Conservation (phyloP, 2,888 invertebrate genomes). For the Ophraella communa region DNA sequence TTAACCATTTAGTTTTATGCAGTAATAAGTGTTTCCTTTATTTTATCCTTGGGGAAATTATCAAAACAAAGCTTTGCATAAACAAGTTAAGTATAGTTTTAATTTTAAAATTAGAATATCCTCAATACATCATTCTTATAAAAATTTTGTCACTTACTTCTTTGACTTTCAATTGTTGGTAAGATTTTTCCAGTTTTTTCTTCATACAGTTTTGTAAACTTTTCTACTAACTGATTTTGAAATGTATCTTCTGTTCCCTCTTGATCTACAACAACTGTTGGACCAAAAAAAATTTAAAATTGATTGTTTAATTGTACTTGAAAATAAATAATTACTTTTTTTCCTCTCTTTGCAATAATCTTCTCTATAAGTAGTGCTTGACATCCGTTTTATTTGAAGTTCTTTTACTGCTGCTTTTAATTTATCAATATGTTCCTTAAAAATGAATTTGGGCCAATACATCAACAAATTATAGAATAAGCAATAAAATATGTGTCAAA, state of each 20-base stretch:
- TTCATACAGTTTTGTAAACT: background rate
- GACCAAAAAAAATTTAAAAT: background rate
- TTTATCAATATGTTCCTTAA: conserved; percentile 1
- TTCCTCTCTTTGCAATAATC: conserved; percentile 10
- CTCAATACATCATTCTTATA: too few relatives aligned
- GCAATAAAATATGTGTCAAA: too few relatives aligned
- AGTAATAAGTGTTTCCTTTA: too few relatives aligned
- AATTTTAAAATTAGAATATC: too few relatives aligned
- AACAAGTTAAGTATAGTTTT: too few relatives aligned
- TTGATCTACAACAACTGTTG: background rate
- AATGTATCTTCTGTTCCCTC: background rate
- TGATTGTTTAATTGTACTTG: background rate
- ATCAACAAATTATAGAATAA: background rate
- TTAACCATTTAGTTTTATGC: too few relatives aligned
- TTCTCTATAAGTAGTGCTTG: background rate
- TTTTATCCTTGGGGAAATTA: too few relatives aligned
- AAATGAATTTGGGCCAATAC: background rate
- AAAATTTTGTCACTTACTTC: conserved; percentile 13
- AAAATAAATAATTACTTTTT: background rate
- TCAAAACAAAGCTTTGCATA: too few relatives aligned
- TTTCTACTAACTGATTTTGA: background rate
- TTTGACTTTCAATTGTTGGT: background rate
- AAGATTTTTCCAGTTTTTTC: background rate
- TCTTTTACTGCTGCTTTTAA: conserved; percentile 2
- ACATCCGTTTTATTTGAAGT: background rate